Conservation (phyloP, 2,888 invertebrate genomes). For the Pollenia griseotomentosa region DNA sequence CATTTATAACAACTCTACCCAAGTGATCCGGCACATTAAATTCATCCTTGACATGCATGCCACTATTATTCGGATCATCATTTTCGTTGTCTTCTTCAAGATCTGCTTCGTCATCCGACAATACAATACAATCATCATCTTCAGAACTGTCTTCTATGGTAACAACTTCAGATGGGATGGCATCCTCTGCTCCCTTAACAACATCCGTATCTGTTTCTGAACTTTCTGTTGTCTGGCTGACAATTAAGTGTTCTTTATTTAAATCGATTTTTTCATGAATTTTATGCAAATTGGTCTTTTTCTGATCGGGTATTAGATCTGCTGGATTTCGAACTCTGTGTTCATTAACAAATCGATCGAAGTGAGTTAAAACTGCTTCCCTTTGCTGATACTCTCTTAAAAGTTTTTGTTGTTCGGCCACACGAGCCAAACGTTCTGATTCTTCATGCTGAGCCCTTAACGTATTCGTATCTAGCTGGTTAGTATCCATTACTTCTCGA, state of each 20-base stretch:
- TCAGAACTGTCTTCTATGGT: conserved; percentile 91
- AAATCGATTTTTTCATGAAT: neutral
- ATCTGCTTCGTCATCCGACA: conserved; percentile 90
- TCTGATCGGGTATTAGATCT: conserved; percentile 55
- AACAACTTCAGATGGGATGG: conserved; percentile 84
- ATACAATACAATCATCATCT: conserved; percentile 94
- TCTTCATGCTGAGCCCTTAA: conserved; percentile 96
- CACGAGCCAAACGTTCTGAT: conserved; percentile 92
- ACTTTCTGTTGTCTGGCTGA: neutral
- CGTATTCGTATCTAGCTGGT: conserved; percentile 96
- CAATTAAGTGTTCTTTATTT: conserved; percentile 2
- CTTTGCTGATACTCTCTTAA: conserved; percentile 93
- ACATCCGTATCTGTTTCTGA: conserved; percentile 20
- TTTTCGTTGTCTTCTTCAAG: conserved; percentile 91
- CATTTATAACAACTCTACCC: conserved; percentile 96
- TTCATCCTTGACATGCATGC: conserved; percentile 96
- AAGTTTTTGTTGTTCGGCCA: conserved; percentile 93
- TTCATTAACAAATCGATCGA: conserved; percentile 69
- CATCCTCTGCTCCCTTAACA: conserved; percentile 47
- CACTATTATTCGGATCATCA: conserved; percentile 95
- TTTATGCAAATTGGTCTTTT: conserved; percentile 35
- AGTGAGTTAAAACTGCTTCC: conserved; percentile 88
- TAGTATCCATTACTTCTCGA: conserved; percentile 96
- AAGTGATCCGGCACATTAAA: conserved; percentile 96
- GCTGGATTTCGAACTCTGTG: conserved; percentile 66